Base-by-base conservation (phyloP, 2,113 vertebrate species). In the Tragelaphus strepsiceros region DNA sequence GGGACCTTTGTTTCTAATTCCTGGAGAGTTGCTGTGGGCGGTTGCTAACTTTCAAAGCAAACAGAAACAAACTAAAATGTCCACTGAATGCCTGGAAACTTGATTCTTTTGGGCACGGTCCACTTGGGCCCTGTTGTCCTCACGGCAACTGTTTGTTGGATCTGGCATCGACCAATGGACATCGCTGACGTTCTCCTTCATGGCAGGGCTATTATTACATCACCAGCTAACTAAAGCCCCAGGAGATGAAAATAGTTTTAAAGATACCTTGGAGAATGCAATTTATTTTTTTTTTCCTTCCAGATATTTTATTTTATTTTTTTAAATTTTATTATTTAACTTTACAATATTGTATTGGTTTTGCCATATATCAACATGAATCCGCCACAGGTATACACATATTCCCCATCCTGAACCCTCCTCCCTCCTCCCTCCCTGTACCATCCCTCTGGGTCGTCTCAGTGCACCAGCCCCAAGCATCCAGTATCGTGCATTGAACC, bases 1-100 rank as follows among this genome's bases (percentile, higher is more conserved):
- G 43, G 12, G 59, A n/a, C 54, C 53, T 93, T 93, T 91, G 90
- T 88, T 95, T 85, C 58, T 93, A 88, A 88, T 80, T 96, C 53
- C 93, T 74, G 53, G 77, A 84, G 82, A 71, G 82, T 93, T 88
- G 82, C 32, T 43, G 30, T 84, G 58, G 81, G 82, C 7, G 32
- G 82, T 64, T 96, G 87, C 64, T 93, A 93, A 71, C 78, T 96
- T 93, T 87, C 30, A 30, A 0, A 61, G 88, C 90, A 95, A 95
- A 97, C 30, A 96, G 74, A 61, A 93, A 82, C 61, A 74, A 93
- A 74, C 32, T 74, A 24, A 91, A 94, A 78, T 49, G 87, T 43
- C 24, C 81, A 49, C 3, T 19, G 86, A 90, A 74, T 51, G 59
- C 58, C 61, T 87, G 14, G 90, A 59, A 96, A 93, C 51, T 78